Base-by-base conservation (phyloP, 2,797 vertebrate species). In the Phataginus tricuspis region DNA sequence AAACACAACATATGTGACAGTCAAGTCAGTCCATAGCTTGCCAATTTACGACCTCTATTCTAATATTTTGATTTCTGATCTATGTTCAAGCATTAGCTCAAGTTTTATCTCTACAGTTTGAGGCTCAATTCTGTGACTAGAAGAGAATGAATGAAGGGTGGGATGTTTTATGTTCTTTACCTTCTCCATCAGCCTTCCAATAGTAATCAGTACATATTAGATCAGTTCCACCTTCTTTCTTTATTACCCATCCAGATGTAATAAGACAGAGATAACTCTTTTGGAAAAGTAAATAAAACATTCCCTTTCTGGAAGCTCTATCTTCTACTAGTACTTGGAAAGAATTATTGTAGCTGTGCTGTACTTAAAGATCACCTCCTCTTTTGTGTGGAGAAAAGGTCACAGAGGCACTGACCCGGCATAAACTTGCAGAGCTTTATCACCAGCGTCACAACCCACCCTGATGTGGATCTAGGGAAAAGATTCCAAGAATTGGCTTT, bases 271-370 rank as follows among this genome's bases (percentile, higher is more conserved):
- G 45, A 12, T 74, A 79, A 91, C 12, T 59, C 21, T 89, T 91
- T 37, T 84, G 63, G 74, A 92, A 92, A 93, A 93, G 37, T 42
- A 78, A 59, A 51, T 34, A 82, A 57, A 87, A 34, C 37, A 92
- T 79, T 14, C 34, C 75, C 39, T 42, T 94, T 55, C 64, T 75
- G 34, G 42, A 92, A 86, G 63, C 49, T 2, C 23, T 78, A 21
- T 72, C 23, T 89, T 29, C 9, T 37, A 42, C 34, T 29, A 72
- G n/a, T 77, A 69, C 74, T 15, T 93, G 57, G 51, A 75, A 82
- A 93, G 34, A 90, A 68, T 78, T 37, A 29, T 25, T 18, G 57
- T 55, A 45, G 59, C 39, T 80, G 16, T 86, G 15, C 18, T 55
- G 6, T 77, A 64, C 15, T 88, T 86, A 55, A 51, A 39, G 7